Evolutionary conservation across 2,113 vertebrate genomes (phyloP).

Genomic region (Balaeniceps rex): DNA sequence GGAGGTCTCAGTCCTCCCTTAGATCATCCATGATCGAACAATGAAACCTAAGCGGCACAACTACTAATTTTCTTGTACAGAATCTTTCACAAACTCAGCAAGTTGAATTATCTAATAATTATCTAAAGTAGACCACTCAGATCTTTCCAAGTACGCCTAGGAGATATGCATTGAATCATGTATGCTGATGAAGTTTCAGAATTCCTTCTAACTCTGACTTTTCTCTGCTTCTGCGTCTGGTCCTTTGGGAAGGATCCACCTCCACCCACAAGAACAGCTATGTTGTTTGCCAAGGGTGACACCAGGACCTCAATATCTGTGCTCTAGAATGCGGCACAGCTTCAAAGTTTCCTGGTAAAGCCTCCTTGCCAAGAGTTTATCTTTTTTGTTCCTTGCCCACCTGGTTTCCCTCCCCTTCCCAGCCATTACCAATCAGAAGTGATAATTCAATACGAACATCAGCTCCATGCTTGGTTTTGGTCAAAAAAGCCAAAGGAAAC

Average conservation of each 20-base stretch:
- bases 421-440: background rate
- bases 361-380: background rate
- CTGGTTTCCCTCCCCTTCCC: background rate
- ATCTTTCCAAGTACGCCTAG: background rate
- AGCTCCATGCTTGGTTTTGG: background rate
- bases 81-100: background rate
- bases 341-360: background rate
- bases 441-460: background rate
- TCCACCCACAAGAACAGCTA: background rate
- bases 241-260: background rate
- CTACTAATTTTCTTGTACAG: background rate
- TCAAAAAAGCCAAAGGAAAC: background rate
- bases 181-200: background rate
- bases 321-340: background rate
- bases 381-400: background rate
- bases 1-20: background rate
- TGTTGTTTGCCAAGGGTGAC: background rate
- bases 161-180: background rate
- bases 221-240: background rate
- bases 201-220: background rate
- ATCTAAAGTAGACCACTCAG: background rate
- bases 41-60: background rate
- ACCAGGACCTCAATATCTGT: background rate
- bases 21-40: background rate
- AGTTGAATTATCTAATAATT: background rate